Conservation (phyloP, 2,888 invertebrate genomes). For the Unio pictorum region DNA sequence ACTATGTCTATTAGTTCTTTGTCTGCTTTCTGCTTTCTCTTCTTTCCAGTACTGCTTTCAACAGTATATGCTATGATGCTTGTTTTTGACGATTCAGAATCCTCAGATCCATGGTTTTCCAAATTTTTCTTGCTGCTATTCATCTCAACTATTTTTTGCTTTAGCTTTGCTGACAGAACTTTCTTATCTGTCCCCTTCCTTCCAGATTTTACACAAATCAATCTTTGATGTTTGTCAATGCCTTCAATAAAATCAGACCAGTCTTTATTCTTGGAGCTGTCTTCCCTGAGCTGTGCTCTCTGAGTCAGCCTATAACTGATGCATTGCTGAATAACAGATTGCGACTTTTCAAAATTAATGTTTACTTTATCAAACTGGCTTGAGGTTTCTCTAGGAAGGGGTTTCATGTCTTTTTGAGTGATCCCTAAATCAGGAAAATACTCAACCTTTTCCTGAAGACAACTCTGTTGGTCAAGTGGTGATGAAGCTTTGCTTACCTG, state of each 20-base stretch:
- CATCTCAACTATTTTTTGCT: not conserved
- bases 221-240: not conserved
- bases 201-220: not conserved
- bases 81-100: too few relatives aligned
- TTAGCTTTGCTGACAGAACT: not conserved
- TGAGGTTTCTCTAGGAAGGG: too few relatives aligned
- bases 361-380: too few relatives aligned
- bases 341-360: too few relatives aligned
- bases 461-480: constrained; percentile 7
- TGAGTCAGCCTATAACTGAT: too few relatives aligned
- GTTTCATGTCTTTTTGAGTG: not conserved
- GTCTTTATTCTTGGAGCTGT: not conserved
- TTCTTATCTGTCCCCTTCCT: not conserved
- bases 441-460: constrained; percentile 3
- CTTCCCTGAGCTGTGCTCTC: not conserved
- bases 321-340: too few relatives aligned
- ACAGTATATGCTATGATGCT: too few relatives aligned
- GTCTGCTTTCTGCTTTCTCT: too few relatives aligned
- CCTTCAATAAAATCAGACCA: not conserved
- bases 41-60: too few relatives aligned
- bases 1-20: too few relatives aligned
- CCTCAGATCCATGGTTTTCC: too few relatives aligned
- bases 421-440: constrained; percentile 8
- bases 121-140: too few relatives aligned
- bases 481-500: constrained; percentile 9